These are phyloP conservation scores for Phyllostomus discolor DNA, from an alignment of 2,113 vertebrate species.

Conservation along the genomic window DNA sequence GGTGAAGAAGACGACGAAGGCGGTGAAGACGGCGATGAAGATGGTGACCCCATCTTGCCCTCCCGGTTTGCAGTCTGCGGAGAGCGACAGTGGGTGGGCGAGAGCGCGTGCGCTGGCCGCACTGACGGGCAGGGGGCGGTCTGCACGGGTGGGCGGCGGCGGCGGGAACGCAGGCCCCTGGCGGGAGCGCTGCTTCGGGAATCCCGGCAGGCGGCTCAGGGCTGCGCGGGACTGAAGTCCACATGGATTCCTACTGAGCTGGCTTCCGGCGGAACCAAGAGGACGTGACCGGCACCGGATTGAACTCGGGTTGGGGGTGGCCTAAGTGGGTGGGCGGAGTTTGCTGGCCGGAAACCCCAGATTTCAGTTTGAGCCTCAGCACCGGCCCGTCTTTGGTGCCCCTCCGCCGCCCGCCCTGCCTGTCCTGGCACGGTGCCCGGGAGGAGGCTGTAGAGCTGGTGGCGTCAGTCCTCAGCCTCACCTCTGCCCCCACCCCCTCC, in stretches of 20 bases:
- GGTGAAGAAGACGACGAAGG: accelerated
- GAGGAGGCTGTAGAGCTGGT: accelerated
- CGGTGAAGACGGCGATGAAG: accelerated
- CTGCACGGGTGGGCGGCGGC: not conserved
- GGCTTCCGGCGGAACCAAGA: not conserved
- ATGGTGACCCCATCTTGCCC: not conserved
- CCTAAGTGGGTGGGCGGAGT: not conserved
- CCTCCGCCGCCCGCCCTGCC: too few species aligned
- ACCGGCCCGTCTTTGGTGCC: accelerated
- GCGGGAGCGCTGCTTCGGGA: accelerated
- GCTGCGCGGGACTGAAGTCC: not conserved
- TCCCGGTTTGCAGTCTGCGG: too few species aligned
- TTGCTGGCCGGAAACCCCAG: not conserved
- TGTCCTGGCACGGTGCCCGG: accelerated
- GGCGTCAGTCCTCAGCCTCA: accelerated
- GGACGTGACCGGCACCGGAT: not conserved
- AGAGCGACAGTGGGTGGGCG: not conserved
- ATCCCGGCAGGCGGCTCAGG: not conserved
- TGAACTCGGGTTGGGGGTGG: too few species aligned
- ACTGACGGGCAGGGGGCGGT: not conserved
- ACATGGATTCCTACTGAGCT: not conserved
- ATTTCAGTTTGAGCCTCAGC: not conserved
- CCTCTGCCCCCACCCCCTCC: accelerated
- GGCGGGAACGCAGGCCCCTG: not conserved
- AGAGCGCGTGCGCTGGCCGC: accelerated